Base-by-base conservation (phyloP, 37 sponge, comb jelly and placozoan species). In the Diacarnus erythraeanus region DNA sequence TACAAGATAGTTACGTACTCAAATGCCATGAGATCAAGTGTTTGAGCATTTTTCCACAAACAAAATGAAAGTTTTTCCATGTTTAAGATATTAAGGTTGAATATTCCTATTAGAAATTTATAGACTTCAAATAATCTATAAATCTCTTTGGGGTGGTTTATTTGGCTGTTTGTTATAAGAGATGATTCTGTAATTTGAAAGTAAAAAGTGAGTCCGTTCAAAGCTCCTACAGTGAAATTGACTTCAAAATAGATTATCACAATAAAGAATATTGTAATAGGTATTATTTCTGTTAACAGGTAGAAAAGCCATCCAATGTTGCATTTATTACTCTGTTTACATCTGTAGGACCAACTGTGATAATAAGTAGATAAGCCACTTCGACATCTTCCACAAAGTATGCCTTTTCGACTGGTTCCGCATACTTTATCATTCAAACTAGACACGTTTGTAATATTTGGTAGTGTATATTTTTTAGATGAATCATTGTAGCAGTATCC, bases 141-240 rank as follows among this genome's bases (percentile, higher is more conserved):
- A n/a, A n/a, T n/a, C n/a, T n/a, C n/a, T n/a, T n/a, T n/a, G n/a
- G n/a, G n/a, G n/a, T n/a, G n/a, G n/a, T n/a, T n/a, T n/a, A n/a
- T n/a, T 47, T 12, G 10, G 51, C 12, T 47, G 6, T 6, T 12
- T 47, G 51, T 57, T 12, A 85, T 27, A 22, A 70, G 1, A 38
- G 57, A 36, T n/a, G 23, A 6, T 10, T 72, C 79, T n/a, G 61
- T 23, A 26, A 85, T 21, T 42, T 85, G 86, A 60, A 61, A 33
- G 65, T 78, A 85, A 23, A 78, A 36, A 61, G 78, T 59, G 33
- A 85, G 72, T 0, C 79, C 86, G 33, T 71, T 85, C 9, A 77
- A 39, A 30, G 34, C 29, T 10, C 86, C 86, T 26, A 79, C 64
- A 34, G 86, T 78, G 36, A 85, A 77, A 29, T 78, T 77, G 27